Conservation (phyloP, 2,113 vertebrate species). For the Corythornis vintsioides region DNA sequence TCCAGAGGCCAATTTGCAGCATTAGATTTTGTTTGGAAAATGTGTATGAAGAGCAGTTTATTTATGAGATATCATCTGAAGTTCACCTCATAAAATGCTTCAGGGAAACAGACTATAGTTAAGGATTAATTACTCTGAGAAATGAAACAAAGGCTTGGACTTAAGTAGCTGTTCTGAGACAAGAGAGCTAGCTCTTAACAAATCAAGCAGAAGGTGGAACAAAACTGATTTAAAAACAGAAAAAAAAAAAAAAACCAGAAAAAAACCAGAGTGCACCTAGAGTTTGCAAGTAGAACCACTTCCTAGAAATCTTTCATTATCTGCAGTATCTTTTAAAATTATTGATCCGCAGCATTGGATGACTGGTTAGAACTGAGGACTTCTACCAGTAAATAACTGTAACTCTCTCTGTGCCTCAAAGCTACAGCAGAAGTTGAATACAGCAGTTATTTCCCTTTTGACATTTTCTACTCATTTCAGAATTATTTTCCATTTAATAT, state of each 20-base stretch:
- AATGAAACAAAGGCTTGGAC: neutral
- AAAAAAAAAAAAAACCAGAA: neutral
- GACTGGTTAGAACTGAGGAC: neutral
- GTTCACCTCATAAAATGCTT: neutral
- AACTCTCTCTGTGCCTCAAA: neutral
- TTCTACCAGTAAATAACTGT: neutral
- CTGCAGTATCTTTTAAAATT: neutral
- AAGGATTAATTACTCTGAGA: neutral
- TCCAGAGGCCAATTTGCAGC: neutral
- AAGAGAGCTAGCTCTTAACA: neutral
- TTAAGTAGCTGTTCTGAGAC: neutral
- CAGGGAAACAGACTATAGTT: neutral
- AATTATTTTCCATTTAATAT: slow-evolving; percentile 3
- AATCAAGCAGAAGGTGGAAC: neutral
- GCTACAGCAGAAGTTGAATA: neutral
- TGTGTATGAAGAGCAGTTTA: neutral
- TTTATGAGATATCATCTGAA: neutral
- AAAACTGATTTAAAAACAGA: neutral
- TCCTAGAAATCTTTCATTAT: neutral
- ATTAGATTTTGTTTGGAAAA: neutral
- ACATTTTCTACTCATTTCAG: neutral
- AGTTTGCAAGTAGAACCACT: neutral
- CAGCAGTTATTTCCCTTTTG: neutral
- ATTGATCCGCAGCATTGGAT: neutral
- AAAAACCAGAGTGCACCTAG: neutral